These are phyloP conservation scores for Spatula clypeata DNA, from an alignment of 2,797 vertebrate species.

Conservation along the genomic window DNA sequence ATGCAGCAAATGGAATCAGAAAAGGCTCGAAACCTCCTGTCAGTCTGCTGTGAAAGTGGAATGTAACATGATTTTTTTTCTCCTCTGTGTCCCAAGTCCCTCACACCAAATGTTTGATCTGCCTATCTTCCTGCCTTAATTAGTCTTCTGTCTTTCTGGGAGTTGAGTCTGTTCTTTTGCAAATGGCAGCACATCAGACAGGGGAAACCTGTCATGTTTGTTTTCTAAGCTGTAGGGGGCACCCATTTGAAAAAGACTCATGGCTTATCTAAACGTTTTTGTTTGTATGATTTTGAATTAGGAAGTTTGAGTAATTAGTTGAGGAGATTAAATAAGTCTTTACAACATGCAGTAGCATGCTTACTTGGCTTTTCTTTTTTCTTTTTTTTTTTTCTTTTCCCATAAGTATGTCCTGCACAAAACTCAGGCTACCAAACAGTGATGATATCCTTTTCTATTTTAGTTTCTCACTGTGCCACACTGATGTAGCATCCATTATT, in stretches of 20 bases:
- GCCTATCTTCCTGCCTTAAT: constrained; percentile 81
- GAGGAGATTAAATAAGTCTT: constrained; percentile 83
- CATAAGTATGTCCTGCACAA: constrained; percentile 54
- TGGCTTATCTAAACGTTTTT: constrained; percentile 82
- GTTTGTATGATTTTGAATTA: constrained; percentile 87
- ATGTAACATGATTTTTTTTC: constrained; percentile 76
- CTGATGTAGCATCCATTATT: constrained; percentile 57
- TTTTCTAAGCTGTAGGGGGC: constrained; percentile 83
- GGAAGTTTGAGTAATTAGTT: constrained; percentile 84
- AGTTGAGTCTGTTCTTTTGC: constrained; percentile 82
- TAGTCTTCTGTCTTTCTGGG: constrained; percentile 79
- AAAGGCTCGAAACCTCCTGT: constrained; percentile 37
- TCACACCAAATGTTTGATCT: constrained; percentile 82
- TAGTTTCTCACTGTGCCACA: constrained; percentile 64
- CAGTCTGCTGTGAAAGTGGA: constrained; percentile 75
- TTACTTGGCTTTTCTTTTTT: constrained; percentile 18
- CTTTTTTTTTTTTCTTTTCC: background rate
- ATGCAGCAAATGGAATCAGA: constrained; percentile 40
- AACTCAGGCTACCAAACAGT: constrained; percentile 40
- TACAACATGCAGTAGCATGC: constrained; percentile 73
- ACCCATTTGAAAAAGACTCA: constrained; percentile 82
- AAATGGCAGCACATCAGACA: constrained; percentile 83
- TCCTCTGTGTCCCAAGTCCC: constrained; percentile 73
- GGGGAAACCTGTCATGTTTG: constrained; percentile 80
- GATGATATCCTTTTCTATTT: constrained; percentile 55